phyloP scores from a whole-genome alignment of 2,888 invertebrate genomes.

The Tanypteryx hageni region DNA sequence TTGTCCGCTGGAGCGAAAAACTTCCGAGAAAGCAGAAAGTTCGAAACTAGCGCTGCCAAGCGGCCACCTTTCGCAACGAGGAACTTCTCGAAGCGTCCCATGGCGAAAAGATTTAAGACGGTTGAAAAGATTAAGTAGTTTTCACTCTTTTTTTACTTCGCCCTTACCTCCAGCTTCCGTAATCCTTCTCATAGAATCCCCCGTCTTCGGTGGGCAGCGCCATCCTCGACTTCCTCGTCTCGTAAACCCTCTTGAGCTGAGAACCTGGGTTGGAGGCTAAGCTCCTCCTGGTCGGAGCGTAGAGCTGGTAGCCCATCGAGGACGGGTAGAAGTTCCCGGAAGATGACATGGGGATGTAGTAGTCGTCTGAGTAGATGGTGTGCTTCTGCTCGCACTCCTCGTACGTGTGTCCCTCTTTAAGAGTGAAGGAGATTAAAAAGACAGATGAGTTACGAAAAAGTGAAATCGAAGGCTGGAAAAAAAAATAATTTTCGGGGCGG shows the following conservation, averaged over 20 bases:
- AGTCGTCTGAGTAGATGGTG: conserved; percentile 53
- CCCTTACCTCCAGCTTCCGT: conserved; percentile 68
- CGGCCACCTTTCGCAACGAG: not conserved
- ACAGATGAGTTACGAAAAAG: not conserved
- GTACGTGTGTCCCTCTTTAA: conserved; percentile 39
- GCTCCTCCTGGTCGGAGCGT: conserved; percentile 53
- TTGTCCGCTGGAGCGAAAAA: not conserved
- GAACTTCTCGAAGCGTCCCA: not conserved
- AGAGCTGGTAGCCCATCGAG: conserved; percentile 41
- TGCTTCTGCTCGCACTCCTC: conserved; percentile 53
- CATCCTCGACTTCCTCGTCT: conserved; percentile 71
- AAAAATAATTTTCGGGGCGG: conserved; percentile 6
- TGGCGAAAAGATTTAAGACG: not conserved
- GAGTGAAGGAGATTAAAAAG: not conserved
- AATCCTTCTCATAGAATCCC: conserved; percentile 67
- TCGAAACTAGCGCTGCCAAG: not conserved
- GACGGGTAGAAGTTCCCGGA: conserved; percentile 45
- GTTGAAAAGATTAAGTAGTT: not conserved
- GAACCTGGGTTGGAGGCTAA: conserved; percentile 39
- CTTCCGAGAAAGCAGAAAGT: not conserved
- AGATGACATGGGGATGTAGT: conserved; percentile 51
- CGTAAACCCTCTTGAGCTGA: conserved; percentile 72
- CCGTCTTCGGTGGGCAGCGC: conserved; percentile 72
- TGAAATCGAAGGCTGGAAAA: not conserved
- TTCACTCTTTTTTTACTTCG: not conserved